phyloP scores from a whole-genome alignment of 35 echinoderm and acorn worm genomes.

The Ophioderma brevispina region DNA sequence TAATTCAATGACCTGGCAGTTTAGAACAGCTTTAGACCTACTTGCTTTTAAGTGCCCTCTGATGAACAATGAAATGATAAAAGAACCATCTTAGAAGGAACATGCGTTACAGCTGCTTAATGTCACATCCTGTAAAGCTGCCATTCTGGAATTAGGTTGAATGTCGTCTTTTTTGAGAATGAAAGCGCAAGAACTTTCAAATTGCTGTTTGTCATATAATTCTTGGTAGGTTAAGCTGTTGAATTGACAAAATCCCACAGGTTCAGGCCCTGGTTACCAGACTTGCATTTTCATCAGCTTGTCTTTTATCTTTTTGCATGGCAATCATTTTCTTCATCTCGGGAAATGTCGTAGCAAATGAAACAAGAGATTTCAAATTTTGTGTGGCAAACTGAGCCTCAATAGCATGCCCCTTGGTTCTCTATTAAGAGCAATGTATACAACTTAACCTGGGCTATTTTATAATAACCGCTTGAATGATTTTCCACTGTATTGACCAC shows the following conservation, averaged over 20 bases:
- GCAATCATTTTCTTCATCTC: background rate
- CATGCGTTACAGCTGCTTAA: background rate
- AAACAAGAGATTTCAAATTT: background rate
- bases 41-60: background rate
- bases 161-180: background rate
- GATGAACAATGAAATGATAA: background rate
- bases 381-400: background rate
- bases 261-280: background rate
- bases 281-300: background rate
- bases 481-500: background rate
- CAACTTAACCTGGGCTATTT: background rate
- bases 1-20: too few relatives aligned
- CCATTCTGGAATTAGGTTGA: background rate
- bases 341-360: background rate
- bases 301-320: background rate
- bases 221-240: background rate
- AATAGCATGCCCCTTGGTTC: background rate
- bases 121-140: background rate
- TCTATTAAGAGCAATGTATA: background rate
- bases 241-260: background rate
- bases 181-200: too few relatives aligned
- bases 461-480: background rate
- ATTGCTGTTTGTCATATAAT: background rate
- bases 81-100: background rate
- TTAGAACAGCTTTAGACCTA: background rate